Base-by-base conservation (phyloP, 2,797 vertebrate genomes). In the Sebastes vulpes region DNA sequence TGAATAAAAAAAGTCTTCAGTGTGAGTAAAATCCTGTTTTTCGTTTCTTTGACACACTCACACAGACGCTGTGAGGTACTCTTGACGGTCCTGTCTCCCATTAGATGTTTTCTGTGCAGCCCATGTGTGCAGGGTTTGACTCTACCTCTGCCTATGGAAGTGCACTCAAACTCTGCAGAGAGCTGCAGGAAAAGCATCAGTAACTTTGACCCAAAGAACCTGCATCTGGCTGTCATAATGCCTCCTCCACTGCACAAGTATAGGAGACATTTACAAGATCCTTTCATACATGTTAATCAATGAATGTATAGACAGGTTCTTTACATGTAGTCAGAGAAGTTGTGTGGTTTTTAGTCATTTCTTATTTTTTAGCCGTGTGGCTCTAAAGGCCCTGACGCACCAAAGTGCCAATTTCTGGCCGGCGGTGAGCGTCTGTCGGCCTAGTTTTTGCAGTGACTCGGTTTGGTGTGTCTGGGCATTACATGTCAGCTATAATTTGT, bases 61-160 rank as follows among this genome's bases (percentile, higher is more conserved):
- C 72, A 61, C 11, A 3, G 56, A 77, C 75, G 74, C 85, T 35
- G 81, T 70, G 60, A 79, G 79, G 70, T 79, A 63, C 35, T 32
- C 65, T 10, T 10, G 65, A 72, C 18, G 61, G 28, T 82, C 35
- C 88, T 92, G 88, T 61, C 72, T 92, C 81, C 28, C 46, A 82
- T 93, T 90, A 91, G 79, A 77, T 63, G 56, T 50, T 72, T 83
- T 86, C 61, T 85, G 91, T 94, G 92, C 80, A 46, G 81, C 65
- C 90, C 93, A 92, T 91, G 89, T 95, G 94, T 89, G 88, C 72
- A 9, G 50, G 60, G 65, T 69, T 38, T 74, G 75, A 59, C 12
- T 18, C 61, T 66, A 54, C 82, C 70, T 83, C 53, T 78, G 74
- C 59, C 38, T 29, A 48, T 78, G 81, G 80, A 85, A 56, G 85